phyloP scores from a whole-genome alignment of 2,888 invertebrate species.

The Ditula angustiorana region DNA sequence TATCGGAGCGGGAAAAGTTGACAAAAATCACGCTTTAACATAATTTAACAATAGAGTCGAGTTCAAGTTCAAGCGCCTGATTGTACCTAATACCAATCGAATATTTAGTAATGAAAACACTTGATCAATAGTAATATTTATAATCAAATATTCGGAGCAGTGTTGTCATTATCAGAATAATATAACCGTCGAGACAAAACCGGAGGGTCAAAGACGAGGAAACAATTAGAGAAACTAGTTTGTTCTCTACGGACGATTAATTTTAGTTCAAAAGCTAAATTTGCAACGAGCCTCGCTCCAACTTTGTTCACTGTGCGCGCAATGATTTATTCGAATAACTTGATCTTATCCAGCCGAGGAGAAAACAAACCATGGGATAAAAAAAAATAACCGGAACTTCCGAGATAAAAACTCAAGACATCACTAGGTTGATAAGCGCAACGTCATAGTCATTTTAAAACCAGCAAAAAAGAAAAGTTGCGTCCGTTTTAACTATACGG shows the following conservation, averaged over 20 bases:
- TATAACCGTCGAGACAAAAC: constrained; percentile 66
- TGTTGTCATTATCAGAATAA: constrained; percentile 61
- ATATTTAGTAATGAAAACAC: not conserved
- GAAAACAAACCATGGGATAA: not conserved
- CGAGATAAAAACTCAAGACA: constrained; percentile 46
- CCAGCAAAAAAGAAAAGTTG: too few species aligned
- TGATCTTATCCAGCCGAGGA: constrained; percentile 47
- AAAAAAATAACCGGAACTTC: constrained; percentile 18
- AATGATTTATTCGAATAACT: constrained; percentile 56
- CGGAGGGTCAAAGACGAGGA: constrained; percentile 67
- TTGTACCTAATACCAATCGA: too few species aligned
- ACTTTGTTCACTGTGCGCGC: constrained; percentile 57
- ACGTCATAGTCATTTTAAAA: too few species aligned
- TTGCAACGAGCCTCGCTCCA: constrained; percentile 58
- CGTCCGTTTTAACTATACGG: too few species aligned
- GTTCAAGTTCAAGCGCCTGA: too few species aligned
- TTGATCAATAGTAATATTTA: constrained; percentile 22
- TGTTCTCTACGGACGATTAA: constrained; percentile 70
- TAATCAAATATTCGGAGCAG: constrained; percentile 54
- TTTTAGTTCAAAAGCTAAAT: constrained; percentile 70
- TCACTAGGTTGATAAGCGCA: too few species aligned
- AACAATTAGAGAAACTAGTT: constrained; percentile 78
- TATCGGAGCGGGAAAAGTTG: too few species aligned
- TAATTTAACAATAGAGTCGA: too few species aligned
- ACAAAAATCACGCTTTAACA: too few species aligned